These are phyloP conservation scores for Periparus ater DNA, from an alignment of 2,797 vertebrate species.

Conservation along the genomic window DNA sequence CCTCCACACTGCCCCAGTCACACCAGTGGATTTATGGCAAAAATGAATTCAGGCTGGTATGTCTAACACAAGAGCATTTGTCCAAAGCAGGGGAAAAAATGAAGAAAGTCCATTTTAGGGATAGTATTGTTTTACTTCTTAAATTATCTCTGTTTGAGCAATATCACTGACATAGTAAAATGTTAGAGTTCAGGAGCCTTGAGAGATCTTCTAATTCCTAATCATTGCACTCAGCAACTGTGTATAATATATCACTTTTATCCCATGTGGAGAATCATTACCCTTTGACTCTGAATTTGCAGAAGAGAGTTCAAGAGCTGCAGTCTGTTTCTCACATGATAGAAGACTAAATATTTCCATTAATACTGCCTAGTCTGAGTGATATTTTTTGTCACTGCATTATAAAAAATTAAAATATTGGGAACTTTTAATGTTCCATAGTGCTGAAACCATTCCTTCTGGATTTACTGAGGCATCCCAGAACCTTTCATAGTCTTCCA, in stretches of 20 bases:
- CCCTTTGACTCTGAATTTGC: constrained; percentile 23
- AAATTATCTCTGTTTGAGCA: constrained; percentile 44
- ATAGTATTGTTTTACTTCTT: not conserved
- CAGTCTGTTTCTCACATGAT: constrained; percentile 3
- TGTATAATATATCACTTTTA: not conserved
- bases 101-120: not conserved
- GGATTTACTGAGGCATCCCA: constrained; percentile 3
- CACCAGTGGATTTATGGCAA: not conserved
- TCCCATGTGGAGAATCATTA: not conserved
- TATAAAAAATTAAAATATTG: constrained; percentile 33
- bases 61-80: not conserved
- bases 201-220: not conserved
- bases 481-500: constrained; percentile 49
- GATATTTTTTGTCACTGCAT: constrained; percentile 28
- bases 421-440: not conserved
- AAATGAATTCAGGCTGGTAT: not conserved
- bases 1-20: not conserved
- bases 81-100: not conserved
- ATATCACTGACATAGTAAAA: not conserved
- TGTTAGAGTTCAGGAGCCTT: not conserved
- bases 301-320: not conserved
- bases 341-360: constrained; percentile 58
- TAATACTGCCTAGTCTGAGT: not conserved
- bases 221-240: not conserved
- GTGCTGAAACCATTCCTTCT: not conserved